phyloP scores from a whole-genome alignment of 2,888 invertebrate genomes.

The Melanotus villosus region DNA sequence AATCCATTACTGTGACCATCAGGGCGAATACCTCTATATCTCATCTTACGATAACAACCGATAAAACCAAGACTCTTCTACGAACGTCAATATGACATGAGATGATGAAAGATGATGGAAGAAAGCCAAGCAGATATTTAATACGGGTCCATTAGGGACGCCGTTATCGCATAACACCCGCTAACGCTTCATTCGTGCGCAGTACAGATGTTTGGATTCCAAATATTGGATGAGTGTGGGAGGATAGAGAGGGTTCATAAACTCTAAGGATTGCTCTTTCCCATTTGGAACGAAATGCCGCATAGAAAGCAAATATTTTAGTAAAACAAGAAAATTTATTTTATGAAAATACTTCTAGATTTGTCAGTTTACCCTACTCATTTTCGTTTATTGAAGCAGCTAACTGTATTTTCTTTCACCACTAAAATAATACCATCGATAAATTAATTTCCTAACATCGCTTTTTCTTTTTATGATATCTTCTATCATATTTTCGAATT shows the following conservation, averaged over 20 bases:
- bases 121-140: conserved; percentile 62
- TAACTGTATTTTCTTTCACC: too few relatives aligned
- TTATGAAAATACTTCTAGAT: conserved; percentile 22
- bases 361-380: not conserved
- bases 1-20: conserved; percentile 41
- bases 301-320: conserved; percentile 42
- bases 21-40: conserved; percentile 42
- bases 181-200: conserved; percentile 46
- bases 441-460: too few relatives aligned
- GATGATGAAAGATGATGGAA: conserved; percentile 65
- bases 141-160: conserved; percentile 65
- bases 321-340: conserved; percentile 32
- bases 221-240: conserved; percentile 47
- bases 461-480: too few relatives aligned
- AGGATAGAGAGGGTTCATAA: conserved; percentile 38
- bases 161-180: conserved; percentile 53
- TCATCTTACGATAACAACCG: conserved; percentile 48
- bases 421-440: too few relatives aligned
- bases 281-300: conserved; percentile 42
- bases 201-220: conserved; percentile 48
- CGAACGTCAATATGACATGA: conserved; percentile 60
- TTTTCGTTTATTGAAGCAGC: too few relatives aligned
- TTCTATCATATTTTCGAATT: too few relatives aligned
- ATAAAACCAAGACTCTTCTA: conserved; percentile 46
- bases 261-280: conserved; percentile 42